phyloP scores from a whole-genome alignment of 2,888 invertebrate genomes.

The Amiota minor region DNA sequence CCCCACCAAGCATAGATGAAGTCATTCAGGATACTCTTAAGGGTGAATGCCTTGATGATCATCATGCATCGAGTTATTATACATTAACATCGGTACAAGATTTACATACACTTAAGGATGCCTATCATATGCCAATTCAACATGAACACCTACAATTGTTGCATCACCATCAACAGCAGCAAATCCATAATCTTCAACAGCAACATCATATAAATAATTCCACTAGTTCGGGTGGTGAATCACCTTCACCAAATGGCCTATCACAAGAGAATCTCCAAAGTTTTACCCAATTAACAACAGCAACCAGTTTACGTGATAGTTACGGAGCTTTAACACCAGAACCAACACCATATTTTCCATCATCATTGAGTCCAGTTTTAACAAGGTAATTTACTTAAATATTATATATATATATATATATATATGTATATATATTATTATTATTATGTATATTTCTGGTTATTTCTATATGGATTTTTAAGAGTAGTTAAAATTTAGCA shows the following conservation, averaged over 20 bases:
- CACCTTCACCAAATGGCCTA: constrained; percentile 66
- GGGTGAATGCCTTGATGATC: constrained; percentile 72
- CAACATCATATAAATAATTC: constrained; percentile 63
- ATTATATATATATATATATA: neutral
- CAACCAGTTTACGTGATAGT: constrained; percentile 61
- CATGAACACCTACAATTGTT: constrained; percentile 48
- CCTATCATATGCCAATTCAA: constrained; percentile 53
- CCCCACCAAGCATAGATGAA: constrained; percentile 70
- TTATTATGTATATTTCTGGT: neutral
- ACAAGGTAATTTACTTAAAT: constrained; percentile 60
- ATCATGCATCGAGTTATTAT: constrained; percentile 68
- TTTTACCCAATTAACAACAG: constrained; percentile 72
- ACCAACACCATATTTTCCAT: constrained; percentile 62
- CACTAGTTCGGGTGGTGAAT: constrained; percentile 70
- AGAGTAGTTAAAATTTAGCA: too few relatives aligned
- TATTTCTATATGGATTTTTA: too few relatives aligned
- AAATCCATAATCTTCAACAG: constrained; percentile 39
- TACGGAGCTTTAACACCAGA: constrained; percentile 68
- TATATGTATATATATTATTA: constrained; percentile 6
- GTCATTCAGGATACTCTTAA: constrained; percentile 73
- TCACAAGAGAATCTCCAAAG: constrained; percentile 64
- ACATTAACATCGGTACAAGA: constrained; percentile 69
- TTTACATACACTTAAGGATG: constrained; percentile 68
- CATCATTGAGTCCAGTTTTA: constrained; percentile 66
- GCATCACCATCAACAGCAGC: constrained; percentile 50